A percentile compares a stretch with the other conserved stretches of the same genome.
phyloP scores from a whole-genome alignment of 2,888 invertebrate genomes.

The Aspidiotus rigidus region DNA sequence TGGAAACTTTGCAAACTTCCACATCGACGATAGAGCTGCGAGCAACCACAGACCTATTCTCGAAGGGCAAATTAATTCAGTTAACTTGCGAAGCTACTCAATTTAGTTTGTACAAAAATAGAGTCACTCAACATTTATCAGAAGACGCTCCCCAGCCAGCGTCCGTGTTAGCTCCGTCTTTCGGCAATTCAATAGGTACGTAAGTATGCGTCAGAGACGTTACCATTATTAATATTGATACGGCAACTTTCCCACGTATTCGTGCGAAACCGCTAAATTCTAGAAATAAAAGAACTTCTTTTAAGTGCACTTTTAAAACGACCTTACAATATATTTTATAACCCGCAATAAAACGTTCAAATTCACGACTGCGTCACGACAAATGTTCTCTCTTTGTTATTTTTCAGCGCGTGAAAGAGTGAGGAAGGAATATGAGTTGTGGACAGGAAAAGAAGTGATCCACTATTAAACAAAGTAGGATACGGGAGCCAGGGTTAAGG shows the following conservation, averaged over 20 bases:
- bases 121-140: constrained; percentile 38
- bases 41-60: constrained; percentile 38
- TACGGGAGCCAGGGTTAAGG: no score
- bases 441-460: no score
- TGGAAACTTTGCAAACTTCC: constrained; percentile 26
- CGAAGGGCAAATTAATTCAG: constrained; percentile 38
- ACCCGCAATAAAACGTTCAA: no score
- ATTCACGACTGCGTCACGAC: no score
- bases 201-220: neutral
- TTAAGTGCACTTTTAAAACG: no score
- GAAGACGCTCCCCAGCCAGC: constrained; percentile 41
- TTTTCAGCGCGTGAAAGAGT: no score
- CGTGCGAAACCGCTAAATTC: neutral
- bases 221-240: neutral
- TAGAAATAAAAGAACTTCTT: constrained; percentile 2
- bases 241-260: neutral
- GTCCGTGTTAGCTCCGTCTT: constrained; percentile 42
- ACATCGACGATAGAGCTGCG: constrained; percentile 37
- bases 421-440: no score
- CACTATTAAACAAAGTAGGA: no score
- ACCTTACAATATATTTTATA: no score
- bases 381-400: no score
- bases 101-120: constrained; percentile 40
- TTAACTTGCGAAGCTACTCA: constrained; percentile 40
- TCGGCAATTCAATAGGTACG: constrained; percentile 20